Evolutionary conservation across 2,888 invertebrate genomes (phyloP), one percentile per base, ranked within the genome.

Genomic region (Mantis religiosa): DNA sequence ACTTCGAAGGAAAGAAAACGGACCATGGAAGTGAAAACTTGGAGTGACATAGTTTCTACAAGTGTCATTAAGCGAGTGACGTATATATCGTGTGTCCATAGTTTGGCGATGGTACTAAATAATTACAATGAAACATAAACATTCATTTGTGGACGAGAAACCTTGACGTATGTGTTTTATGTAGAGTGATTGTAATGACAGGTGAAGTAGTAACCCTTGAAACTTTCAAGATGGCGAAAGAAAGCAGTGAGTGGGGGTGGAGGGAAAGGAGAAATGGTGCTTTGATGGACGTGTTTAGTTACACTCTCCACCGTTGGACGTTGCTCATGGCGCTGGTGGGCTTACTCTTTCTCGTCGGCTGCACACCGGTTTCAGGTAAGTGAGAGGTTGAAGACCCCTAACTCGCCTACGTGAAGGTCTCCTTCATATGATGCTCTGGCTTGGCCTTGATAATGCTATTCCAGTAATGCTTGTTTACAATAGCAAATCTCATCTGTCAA

Each of bases 311-410:
- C 88, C 88, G 88, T 47, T 84, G 83, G 88, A 88, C 84, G 25
- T 30, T 88, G 41, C 54, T 84, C 84, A 83, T 54, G 88, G 88
- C 88, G 88, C 88, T 88, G 83, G 83, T 88, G 25, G 83, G 87
- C 34, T n/a, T 84, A 54, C 81, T 88, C 25, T 82, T 88, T 28
- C 83, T 87, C 20, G 30, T 83, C 27, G 83, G 28, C 47, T 28
- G 12, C 54, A 71, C 54, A 71, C 54, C 54, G 27, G 83, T 41
- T 71, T 41, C 83, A 88, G 84, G 88, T 88, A 84, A 84, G 88
- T 6, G 28, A 84, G 30, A 54, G 28, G 81, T 28, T 86, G 81
- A 85, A 54, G 85, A 47, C 85, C 54, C 54, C 54, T 20, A 20
- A 1, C 54, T 6, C 20, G 54, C 25, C 20, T 71, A 71, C 15